Percentiles rank a stretch among this genome's conserved stretches.
Evolutionary conservation across 2,888 invertebrate genomes (phyloP).

Genomic region (Orchesella flavescens): DNA sequence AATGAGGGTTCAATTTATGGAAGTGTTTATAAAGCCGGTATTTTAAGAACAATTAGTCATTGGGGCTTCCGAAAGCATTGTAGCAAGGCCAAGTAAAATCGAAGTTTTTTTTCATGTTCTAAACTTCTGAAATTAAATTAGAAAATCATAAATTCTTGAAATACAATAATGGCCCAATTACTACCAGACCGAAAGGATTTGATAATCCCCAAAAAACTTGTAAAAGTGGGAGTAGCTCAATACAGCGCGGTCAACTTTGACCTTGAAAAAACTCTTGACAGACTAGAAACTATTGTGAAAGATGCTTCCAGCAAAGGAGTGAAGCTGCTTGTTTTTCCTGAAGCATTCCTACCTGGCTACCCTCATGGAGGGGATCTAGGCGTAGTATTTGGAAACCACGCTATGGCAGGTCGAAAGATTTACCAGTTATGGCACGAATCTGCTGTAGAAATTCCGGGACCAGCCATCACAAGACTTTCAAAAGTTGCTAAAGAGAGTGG

Average conservation of each 20-base stretch:
- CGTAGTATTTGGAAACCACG: conserved; percentile 41
- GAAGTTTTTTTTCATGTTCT: neutral
- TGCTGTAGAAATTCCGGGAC: conserved; percentile 63
- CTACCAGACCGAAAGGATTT: conserved; percentile 31
- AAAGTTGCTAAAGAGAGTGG: conserved; percentile 54
- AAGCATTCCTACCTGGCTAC: conserved; percentile 65
- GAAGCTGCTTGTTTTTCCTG: conserved; percentile 63
- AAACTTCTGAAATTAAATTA: neutral
- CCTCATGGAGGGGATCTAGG: conserved; percentile 57
- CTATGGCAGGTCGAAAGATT: conserved; percentile 48
- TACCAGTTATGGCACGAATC: conserved; percentile 57
- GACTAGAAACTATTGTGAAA: conserved; percentile 50
- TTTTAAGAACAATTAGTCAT: too few species aligned
- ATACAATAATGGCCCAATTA: neutral
- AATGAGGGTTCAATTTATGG: too few species aligned
- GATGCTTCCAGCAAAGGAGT: conserved; percentile 61
- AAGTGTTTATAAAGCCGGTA: too few species aligned
- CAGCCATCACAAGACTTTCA: conserved; percentile 46
- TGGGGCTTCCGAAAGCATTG: too few species aligned
- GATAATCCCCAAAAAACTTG: conserved; percentile 41
- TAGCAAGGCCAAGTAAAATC: too few species aligned
- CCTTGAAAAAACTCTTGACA: conserved; percentile 35
- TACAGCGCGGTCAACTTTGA: conserved; percentile 60
- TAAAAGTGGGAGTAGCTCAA: conserved; percentile 65
- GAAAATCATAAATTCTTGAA: neutral